A percentile compares a stretch with the other conserved stretches of the same genome.
Evolutionary conservation across 2,797 vertebrate species (phyloP).

Genomic region (Falco cherrug): DNA sequence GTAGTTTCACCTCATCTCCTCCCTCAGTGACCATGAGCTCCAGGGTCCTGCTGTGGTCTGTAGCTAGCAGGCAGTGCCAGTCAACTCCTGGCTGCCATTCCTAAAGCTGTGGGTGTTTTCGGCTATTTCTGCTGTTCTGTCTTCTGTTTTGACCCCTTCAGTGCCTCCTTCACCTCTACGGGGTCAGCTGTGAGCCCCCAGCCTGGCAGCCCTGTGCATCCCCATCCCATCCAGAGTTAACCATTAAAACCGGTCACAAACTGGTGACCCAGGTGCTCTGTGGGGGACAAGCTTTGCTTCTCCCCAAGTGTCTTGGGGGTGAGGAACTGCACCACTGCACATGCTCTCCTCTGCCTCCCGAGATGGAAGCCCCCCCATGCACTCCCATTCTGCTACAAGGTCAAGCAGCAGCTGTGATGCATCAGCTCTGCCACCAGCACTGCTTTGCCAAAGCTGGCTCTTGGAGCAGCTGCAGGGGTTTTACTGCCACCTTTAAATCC

Average conservation of each 20-base stretch:
- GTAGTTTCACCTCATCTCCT: not conserved
- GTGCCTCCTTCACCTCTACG: not conserved
- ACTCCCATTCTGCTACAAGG: not conserved
- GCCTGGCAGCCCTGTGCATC: not conserved
- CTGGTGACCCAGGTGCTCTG: not conserved
- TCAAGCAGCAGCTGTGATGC: not conserved
- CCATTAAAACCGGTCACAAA: not conserved
- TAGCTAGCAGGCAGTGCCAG: not conserved
- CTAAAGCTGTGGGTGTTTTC: not conserved
- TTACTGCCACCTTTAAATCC: not conserved
- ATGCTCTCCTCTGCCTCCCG: fast-evolving
- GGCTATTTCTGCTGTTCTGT: not conserved
- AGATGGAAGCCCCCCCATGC: not conserved
- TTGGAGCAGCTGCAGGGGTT: not conserved
- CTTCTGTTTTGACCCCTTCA: not conserved
- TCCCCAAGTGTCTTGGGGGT: fast-evolving
- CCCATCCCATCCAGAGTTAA: not conserved
- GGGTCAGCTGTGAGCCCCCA: fast-evolving
- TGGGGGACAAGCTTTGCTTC: not conserved
- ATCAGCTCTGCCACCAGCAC: not conserved
- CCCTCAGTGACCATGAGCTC: not conserved
- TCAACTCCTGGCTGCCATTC: not conserved
- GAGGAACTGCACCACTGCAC: fast-evolving
- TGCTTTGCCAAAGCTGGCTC: not conserved
- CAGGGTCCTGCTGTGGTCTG: fast-evolving